Evolutionary conservation across 1,140 invertebrate species (phyloP).

Genomic region (Solenopsis invicta): DNA sequence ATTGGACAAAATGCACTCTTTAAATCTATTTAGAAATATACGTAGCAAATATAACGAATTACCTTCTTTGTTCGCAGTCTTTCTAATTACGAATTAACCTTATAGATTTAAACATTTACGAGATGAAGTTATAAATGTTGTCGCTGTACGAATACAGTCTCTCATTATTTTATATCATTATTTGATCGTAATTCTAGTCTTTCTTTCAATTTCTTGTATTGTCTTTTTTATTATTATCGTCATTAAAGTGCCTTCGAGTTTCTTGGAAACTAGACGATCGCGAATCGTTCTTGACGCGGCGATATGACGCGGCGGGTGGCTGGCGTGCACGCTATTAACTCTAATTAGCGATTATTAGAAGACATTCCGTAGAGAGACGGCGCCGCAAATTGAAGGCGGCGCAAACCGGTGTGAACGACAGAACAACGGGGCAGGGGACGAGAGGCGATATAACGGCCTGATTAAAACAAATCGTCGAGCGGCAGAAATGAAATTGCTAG

Average conservation of each 20-base stretch:
- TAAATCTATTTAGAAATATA: background rate
- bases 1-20: background rate
- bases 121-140: conserved; percentile 2
- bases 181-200: background rate
- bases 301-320: conserved; percentile 27
- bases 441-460: conserved; percentile 26
- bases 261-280: conserved; percentile 47
- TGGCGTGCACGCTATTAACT: conserved; percentile 47
- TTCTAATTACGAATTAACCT: background rate
- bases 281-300: conserved; percentile 39
- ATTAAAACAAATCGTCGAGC: conserved; percentile 53
- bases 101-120: conserved; percentile 12
- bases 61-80: background rate
- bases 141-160: background rate
- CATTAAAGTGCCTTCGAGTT: conserved; percentile 38
- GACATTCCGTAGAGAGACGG: conserved; percentile 49
- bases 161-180: background rate
- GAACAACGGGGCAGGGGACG: conserved; percentile 20
- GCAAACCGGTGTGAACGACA: conserved; percentile 39
- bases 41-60: background rate
- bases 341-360: conserved; percentile 62
- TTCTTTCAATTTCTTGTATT: background rate
- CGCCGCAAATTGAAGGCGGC: conserved; percentile 57
- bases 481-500: conserved; percentile 49
- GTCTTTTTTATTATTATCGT: background rate